Evolutionary conservation across 1,140 invertebrate species (phyloP), one percentile per base, ranked within the genome.

Genomic region (Nylanderia fulva): DNA sequence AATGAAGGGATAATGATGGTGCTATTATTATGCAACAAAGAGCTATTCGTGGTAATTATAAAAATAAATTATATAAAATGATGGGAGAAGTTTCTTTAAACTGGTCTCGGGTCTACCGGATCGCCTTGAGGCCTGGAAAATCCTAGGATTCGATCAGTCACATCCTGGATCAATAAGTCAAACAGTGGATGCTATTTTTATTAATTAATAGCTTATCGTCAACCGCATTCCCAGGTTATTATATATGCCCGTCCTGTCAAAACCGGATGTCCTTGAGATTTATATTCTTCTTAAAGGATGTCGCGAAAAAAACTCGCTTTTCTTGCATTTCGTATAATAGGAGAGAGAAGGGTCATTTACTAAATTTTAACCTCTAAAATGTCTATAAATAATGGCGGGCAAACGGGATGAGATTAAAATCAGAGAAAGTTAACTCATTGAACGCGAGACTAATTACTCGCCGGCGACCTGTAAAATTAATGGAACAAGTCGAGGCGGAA

Each of bases 181-280:
- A 39, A 54, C 21, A 9, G 21, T 21, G 5, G 42, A 29, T 60
- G 61, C 36, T 52, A 66, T 79, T 80, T 80, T 71, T 64, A 76
- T 18, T 29, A 15, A 61, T 15, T 2, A 27, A 64, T 48, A 11
- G 42, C 58, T 39, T 56, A 56, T 58, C 18, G 11, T 36, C 29
- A 54, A 68, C 36, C 9, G 7, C 36, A 42, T 80, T 66, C 27
- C 48, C 7, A 9, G 27, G n/a, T n/a, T n/a, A 11, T 24, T 18
- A 36, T 29, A n/a, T 48, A 36, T 54, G 18, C 42, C 18, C 4
- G 15, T 54, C 18, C 24, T 71, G 52, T 80, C 48, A 71, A 82
- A 82, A 82, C 66, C 66, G 66, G 77, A 60, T 13, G 52, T 56
- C 66, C 77, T 82, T 82, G 77, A 13, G n/a, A 24, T 8, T 79